Evolutionary conservation across 2,113 vertebrate species (phyloP).

Genomic region (Rutilus rutilus): DNA sequence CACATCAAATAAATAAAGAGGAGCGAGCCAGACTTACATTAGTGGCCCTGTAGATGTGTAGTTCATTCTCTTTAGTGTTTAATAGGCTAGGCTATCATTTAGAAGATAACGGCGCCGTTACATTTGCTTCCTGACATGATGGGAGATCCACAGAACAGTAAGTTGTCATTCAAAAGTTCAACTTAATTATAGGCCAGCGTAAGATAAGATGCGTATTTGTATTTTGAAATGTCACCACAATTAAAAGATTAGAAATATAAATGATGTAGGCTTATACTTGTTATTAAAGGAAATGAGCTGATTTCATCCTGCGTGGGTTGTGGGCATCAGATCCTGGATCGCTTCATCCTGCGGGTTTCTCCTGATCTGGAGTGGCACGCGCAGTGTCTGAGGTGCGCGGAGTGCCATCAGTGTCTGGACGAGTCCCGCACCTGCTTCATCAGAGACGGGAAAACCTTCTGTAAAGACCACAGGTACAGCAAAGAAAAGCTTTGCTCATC

Average conservation of each 20-base stretch:
- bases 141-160: slow-evolving; percentile 38
- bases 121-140: slow-evolving; percentile 42
- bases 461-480: slow-evolving; percentile 91
- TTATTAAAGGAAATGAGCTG: background rate
- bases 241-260: background rate
- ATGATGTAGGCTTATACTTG: too few relatives aligned
- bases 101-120: background rate
- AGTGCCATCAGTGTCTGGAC: slow-evolving; percentile 93
- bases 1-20: slow-evolving; percentile 5
- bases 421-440: slow-evolving; percentile 97
- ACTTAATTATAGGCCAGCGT: background rate
- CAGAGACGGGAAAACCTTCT: slow-evolving; percentile 94
- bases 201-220: background rate
- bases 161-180: slow-evolving; percentile 17
- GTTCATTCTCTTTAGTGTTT: background rate
- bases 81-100: background rate
- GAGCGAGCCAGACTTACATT: background rate
- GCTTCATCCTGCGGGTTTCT: slow-evolving; percentile 92
- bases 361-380: slow-evolving; percentile 98
- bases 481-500: background rate
- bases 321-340: slow-evolving; percentile 96
- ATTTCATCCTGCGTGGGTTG: slow-evolving; percentile 90
- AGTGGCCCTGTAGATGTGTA: background rate
- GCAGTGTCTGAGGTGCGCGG: slow-evolving; percentile 94
- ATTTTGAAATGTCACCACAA: background rate